Evolutionary conservation across 1,140 invertebrate genomes (phyloP).

Genomic region (Bombus waltoni): DNA sequence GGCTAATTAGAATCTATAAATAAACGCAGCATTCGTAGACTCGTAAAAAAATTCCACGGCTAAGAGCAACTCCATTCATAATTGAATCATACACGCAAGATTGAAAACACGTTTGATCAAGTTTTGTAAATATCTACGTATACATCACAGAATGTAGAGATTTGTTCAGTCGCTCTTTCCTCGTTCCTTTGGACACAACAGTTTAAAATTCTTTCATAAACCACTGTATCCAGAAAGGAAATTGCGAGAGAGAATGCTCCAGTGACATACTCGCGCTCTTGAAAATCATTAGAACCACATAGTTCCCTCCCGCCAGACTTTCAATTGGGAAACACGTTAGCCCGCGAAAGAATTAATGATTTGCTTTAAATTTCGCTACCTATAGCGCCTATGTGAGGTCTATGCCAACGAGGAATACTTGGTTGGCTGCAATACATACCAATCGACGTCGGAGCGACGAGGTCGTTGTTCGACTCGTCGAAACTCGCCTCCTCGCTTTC

Average conservation of each 20-base stretch:
- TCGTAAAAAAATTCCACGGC: neutral
- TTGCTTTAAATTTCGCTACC: conserved; percentile 78
- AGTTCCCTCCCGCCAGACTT: neutral
- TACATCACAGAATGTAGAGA: conserved; percentile 2
- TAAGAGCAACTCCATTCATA: neutral
- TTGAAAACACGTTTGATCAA: neutral
- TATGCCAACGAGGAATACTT: conserved; percentile 77
- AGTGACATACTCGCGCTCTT: neutral
- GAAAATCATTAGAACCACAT: conserved; percentile 1
- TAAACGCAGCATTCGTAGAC: neutral
- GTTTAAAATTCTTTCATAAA: neutral
- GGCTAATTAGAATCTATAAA: neutral
- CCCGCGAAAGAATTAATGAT: conserved; percentile 35
- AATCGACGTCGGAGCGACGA: conserved; percentile 47
- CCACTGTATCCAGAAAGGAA: neutral
- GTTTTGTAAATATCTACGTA: neutral
- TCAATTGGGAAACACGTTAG: neutral
- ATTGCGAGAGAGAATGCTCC: neutral
- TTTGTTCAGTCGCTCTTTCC: neutral
- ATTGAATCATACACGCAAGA: neutral
- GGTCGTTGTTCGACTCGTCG: conserved; percentile 36
- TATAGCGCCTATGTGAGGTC: conserved; percentile 77
- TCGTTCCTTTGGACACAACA: conserved; percentile 21
- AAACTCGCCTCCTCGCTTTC: conserved; percentile 38
- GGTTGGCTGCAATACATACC: conserved; percentile 54